Evolutionary conservation across 2,888 invertebrate species (phyloP).

Genomic region (Peribatodes rhomboidaria): DNA sequence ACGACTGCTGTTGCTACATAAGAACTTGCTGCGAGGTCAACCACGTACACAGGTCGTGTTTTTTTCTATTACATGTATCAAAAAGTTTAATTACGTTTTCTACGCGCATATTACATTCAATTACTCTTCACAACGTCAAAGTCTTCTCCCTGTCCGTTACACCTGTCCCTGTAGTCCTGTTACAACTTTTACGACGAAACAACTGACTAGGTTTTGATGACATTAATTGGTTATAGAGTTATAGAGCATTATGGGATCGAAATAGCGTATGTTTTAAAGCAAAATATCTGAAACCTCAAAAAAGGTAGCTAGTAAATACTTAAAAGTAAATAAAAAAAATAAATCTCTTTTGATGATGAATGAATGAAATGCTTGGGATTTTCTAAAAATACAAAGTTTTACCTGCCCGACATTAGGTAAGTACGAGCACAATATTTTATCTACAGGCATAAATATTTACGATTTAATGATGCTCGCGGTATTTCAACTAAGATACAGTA

Average conservation of each 20-base stretch:
- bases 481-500: neutral
- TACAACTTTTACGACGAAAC: too few relatives aligned
- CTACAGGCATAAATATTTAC: neutral
- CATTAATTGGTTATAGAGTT: neutral
- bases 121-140: neutral
- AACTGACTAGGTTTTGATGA: neutral
- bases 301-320: too few relatives aligned
- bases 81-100: constrained; percentile 6
- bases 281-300: too few relatives aligned
- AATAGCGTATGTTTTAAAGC: too few relatives aligned
- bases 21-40: constrained; percentile 14
- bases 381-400: too few relatives aligned
- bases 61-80: constrained; percentile 10
- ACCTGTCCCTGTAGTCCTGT: too few relatives aligned
- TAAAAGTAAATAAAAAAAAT: too few relatives aligned
- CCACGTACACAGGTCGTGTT: neutral
- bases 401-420: too few relatives aligned
- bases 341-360: too few relatives aligned
- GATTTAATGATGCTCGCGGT: neutral
- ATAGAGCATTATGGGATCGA: too few relatives aligned
- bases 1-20: constrained; percentile 28
- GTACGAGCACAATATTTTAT: neutral
- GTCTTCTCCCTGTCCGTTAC: too few relatives aligned
- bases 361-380: too few relatives aligned
- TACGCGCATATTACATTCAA: neutral